phyloP scores from a whole-genome alignment of 2,797 vertebrate genomes.

The Trachops cirrhosus region DNA sequence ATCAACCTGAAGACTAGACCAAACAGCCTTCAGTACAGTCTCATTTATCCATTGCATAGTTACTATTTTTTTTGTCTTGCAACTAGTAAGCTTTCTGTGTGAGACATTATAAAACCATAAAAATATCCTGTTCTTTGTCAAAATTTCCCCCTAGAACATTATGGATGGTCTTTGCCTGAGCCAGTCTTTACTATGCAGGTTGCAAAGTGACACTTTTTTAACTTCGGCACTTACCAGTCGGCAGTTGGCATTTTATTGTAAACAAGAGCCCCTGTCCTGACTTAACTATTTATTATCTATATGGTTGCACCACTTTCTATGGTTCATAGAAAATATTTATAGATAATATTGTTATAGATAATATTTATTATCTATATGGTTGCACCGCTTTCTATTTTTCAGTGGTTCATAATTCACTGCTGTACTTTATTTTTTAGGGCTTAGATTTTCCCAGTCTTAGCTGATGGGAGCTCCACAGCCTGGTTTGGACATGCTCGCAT shows the following conservation, averaged over 20 bases:
- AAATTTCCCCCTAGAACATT: not conserved
- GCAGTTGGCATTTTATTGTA: not conserved
- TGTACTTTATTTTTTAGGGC: not conserved
- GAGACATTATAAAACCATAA: not conserved
- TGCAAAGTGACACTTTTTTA: not conserved
- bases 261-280: not conserved
- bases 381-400: not conserved
- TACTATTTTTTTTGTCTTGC: not conserved
- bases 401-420: not conserved
- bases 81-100: not conserved
- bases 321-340: too few species aligned
- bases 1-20: not conserved
- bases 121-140: not conserved
- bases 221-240: not conserved
- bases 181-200: not conserved
- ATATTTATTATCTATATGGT: not conserved
- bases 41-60: not conserved
- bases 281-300: not conserved
- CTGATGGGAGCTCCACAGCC: not conserved
- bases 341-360: too few species aligned
- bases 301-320: not conserved
- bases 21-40: too few species aligned
- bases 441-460: not conserved
- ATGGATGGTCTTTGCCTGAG: not conserved
- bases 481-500: not conserved